A percentile compares a stretch with the other conserved stretches of the same genome.
Conservation (phyloP, 1,140 invertebrate genomes). For the Oscheius sp. region DNA sequence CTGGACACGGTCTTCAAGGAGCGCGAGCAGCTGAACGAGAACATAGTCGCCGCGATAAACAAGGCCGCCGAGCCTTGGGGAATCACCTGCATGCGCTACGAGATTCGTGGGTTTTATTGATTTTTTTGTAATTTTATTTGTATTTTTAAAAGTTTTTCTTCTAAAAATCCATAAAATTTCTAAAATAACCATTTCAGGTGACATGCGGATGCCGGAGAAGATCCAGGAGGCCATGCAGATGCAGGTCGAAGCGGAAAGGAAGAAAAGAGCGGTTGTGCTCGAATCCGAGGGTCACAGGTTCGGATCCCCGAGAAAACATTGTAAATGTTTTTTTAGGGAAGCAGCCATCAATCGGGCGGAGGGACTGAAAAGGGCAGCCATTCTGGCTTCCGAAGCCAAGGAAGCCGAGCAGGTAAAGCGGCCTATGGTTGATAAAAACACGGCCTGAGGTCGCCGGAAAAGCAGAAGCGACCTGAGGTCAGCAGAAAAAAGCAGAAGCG, state of each 20-base stretch:
- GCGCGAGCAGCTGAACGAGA: constrained; percentile 89
- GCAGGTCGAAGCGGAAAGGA: constrained; percentile 96
- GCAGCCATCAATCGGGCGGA: constrained; percentile 97
- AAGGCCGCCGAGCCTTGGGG: constrained; percentile 97
- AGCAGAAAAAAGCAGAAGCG: too few relatives aligned
- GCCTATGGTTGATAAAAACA: too few relatives aligned
- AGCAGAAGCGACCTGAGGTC: too few relatives aligned
- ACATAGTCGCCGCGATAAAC: constrained; percentile 88
- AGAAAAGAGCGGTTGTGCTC: constrained; percentile 90
- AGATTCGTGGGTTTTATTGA: constrained; percentile 72
- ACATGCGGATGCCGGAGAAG: constrained; percentile 83
- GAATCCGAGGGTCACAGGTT: constrained; percentile 84
- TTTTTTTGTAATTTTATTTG: neutral
- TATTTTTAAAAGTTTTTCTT: neutral
- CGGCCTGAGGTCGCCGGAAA: too few relatives aligned
- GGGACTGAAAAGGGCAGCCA: constrained; percentile 83
- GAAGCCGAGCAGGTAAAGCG: constrained; percentile 82
- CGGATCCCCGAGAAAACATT: constrained; percentile 68
- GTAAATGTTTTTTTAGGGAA: neutral
- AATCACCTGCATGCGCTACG: constrained; percentile 91
- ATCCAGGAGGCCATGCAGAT: constrained; percentile 99
- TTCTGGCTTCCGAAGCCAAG: constrained; percentile 80
- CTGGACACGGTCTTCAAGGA: constrained; percentile 95
- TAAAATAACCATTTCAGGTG: constrained; percentile 57
- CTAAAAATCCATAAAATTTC: too few relatives aligned